Evolutionary conservation across 1,140 invertebrate genomes (phyloP), one percentile per base, ranked within the genome.

Genomic region (Zaprionus taronus): DNA sequence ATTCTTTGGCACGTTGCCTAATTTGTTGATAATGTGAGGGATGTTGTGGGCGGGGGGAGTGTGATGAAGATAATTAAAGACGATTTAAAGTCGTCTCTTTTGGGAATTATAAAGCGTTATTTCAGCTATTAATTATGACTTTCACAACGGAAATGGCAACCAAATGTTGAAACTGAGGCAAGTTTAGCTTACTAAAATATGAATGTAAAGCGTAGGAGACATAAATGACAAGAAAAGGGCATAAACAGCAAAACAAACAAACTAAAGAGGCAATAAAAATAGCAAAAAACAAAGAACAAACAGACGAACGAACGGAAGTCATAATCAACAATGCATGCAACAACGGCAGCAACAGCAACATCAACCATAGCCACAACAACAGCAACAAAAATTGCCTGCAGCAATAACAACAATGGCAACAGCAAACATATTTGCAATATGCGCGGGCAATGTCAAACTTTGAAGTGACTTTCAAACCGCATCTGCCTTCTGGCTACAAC

Each of bases 11-110:
- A 77, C 69, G 83, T 83, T 47, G 61, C 53, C 68, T 65, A 73
- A 83, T 75, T 81, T 80, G 26, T 47, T 55, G 61, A 75, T 78
- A 74, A 83, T 72, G 41, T 53, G 57, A 79, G 20, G 4, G 3
- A 20, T 24, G 47, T 24, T 7, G 57, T 66, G 70, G 44, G 57
- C 26, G 24, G 57, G 44, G 7, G 44, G 17, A 11, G 47, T 22
- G 47, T 4, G 47, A 11, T 24, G 11, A 24, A 17, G 4, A 51
- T 5, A 24, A 17, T 36, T 61, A 36, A 57, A n/a, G 26, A 6
- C 11, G 17, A 14, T 58, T 60, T 34, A 58, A 58, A 20, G 11
- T 31, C 44, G 7, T 6, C 24, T 41, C 28, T 26, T 65, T 20
- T 5, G 12, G 17, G 11, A 24, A 24, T 51, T 17, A 22, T 24